Evolutionary conservation across 2,888 invertebrate species (phyloP), one percentile per base, ranked within the genome.

Genomic region (Mimachlamys varia): DNA sequence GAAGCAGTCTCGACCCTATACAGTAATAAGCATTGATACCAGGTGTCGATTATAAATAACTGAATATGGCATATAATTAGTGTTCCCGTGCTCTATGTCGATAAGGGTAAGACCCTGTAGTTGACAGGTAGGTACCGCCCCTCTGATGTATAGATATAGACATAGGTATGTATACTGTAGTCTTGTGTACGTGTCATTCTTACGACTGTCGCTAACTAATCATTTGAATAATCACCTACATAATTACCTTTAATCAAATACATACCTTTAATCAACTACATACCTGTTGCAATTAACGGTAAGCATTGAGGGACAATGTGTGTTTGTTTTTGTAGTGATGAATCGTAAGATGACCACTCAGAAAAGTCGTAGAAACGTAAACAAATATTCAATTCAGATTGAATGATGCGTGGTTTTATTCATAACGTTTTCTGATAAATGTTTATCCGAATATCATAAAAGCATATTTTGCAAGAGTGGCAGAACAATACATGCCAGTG

Each of bases 41-140:
- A 76, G 76, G 76, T 76, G 76, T 76, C 33, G 76, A 33, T 76
- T 76, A 76, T 76, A 76, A 12, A 76, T 76, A 76, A 58, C 7
- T 76, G 33, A 76, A 76, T 53, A 53, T 53, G 53, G 53, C 53
- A 53, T 53, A 53, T 76, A 33, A 76, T 76, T 76, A 76, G 76
- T 76, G 33, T 7, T 12, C 13, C 27, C 2, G 27, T 76, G 76
- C 76, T 7, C 33, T 33, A 1, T 76, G 33, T 76, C 76, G 76
- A 76, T 76, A 33, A 76, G 76, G 33, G 12, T 76, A 76, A 33
- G 27, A 76, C 33, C 27, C 76, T 1, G 12, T 76, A 27, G 33
- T 33, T 76, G 76, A 76, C 76, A 76, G 13, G 12, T 15, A 76
- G 76, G 33, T 33, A 7, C 76, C 76, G 76, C 76, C 76, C 76